phyloP scores from a whole-genome alignment of 2,113 vertebrate genomes.

The Zosterops borbonicus region DNA sequence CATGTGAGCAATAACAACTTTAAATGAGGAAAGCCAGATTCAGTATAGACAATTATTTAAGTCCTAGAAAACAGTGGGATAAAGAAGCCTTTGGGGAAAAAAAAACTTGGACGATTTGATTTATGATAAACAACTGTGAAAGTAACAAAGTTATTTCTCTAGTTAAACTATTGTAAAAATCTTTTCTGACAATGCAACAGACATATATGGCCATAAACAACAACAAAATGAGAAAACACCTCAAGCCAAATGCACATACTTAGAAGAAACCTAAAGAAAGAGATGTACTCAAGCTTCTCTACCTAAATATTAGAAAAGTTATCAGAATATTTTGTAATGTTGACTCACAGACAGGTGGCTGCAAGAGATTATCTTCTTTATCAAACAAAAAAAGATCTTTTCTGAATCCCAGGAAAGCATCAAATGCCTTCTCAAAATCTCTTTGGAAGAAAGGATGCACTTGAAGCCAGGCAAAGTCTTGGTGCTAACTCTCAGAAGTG shows the following conservation, averaged over 20 bases:
- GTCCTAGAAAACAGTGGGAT: neutral
- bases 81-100: neutral
- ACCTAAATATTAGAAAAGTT: neutral
- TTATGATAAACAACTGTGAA: neutral
- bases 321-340: neutral
- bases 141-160: neutral
- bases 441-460: neutral
- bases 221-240: neutral
- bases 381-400: neutral
- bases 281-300: neutral
- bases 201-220: neutral
- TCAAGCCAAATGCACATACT: neutral
- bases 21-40: neutral
- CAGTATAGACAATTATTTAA: neutral
- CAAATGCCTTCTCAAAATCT: neutral
- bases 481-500: neutral
- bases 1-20: rapidly evolving
- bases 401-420: neutral
- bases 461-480: neutral
- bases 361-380: neutral
- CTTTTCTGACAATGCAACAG: neutral
- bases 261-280: neutral
- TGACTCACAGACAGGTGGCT: neutral
- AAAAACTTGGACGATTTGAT: neutral
- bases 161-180: neutral